Conservation (phyloP, 2,888 invertebrate species). For the Drosophila mayaguana region DNA sequence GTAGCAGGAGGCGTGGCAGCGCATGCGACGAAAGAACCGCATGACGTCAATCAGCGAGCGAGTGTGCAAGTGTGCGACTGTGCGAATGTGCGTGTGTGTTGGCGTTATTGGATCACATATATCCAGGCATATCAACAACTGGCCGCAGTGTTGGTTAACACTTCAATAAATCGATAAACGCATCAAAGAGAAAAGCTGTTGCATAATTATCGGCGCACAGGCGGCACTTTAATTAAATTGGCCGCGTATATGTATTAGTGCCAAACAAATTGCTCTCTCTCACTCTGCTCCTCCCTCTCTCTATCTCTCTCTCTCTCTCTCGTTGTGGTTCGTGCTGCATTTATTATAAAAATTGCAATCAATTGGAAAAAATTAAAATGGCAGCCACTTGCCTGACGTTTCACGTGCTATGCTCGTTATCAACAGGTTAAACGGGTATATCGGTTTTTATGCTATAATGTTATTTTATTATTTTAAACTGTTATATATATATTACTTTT, state of each 20-base stretch:
- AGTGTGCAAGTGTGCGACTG: constrained; percentile 6
- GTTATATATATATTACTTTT: too few species aligned
- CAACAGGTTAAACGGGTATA: neutral
- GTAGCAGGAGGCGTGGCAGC: constrained; percentile 53
- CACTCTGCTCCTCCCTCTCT: neutral
- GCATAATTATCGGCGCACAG: constrained; percentile 71
- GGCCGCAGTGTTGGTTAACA: constrained; percentile 75
- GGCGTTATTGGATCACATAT: constrained; percentile 26
- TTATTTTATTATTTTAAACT: too few species aligned
- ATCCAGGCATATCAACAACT: constrained; percentile 67
- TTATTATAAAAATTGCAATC: constrained; percentile 74
- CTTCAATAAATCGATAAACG: constrained; percentile 80
- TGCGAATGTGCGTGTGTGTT: constrained; percentile 7
- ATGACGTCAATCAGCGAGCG: constrained; percentile 57
- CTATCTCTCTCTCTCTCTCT: neutral
- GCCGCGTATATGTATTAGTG: constrained; percentile 39
- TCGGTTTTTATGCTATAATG: neutral
- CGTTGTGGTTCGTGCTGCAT: constrained; percentile 13
- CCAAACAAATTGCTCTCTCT: constrained; percentile 16
- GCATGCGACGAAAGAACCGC: constrained; percentile 38
- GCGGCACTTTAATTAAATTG: constrained; percentile 62
- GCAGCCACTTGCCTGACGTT: constrained; percentile 44
- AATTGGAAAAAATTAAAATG: constrained; percentile 65
- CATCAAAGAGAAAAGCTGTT: constrained; percentile 77
- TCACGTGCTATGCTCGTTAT: constrained; percentile 8